phyloP scores from a whole-genome alignment of 1,140 invertebrate species.

The Solen grandis region DNA sequence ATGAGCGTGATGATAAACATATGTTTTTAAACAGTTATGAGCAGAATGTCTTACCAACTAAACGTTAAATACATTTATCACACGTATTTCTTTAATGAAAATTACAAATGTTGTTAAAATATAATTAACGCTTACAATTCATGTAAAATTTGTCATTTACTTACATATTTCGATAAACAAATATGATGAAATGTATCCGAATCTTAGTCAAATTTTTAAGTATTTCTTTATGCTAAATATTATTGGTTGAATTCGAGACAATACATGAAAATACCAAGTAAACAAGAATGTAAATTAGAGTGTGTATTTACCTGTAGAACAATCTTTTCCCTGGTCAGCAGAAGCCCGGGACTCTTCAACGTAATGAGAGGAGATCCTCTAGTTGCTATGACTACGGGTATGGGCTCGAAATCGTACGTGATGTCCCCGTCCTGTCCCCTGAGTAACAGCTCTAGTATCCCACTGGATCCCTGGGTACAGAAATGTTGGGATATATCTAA shows the following conservation, averaged over 20 bases:
- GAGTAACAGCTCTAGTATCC: constrained; percentile 32
- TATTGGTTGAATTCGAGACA: too few relatives aligned
- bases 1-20: too few relatives aligned
- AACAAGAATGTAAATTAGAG: neutral
- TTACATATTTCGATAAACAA: neutral
- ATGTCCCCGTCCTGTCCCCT: constrained; percentile 38
- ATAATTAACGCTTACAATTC: too few relatives aligned
- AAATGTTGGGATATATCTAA: too few relatives aligned
- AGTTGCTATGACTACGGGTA: constrained; percentile 36
- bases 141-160: neutral
- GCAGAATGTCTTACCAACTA: too few relatives aligned
- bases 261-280: neutral
- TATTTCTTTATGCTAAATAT: neutral
- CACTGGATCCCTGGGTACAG: constrained; percentile 49
- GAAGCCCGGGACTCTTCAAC: constrained; percentile 25
- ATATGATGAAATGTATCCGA: neutral
- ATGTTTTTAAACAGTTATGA: too few relatives aligned
- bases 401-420: constrained; percentile 41
- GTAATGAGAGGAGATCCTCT: constrained; percentile 30
- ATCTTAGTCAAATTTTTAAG: neutral
- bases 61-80: too few relatives aligned
- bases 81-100: too few relatives aligned
- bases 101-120: too few relatives aligned
- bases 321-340: constrained; percentile 1
- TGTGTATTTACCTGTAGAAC: constrained; percentile 8